Evolutionary conservation across 2,797 vertebrate genomes (phyloP).

Genomic region (Chrosomus eos): DNA sequence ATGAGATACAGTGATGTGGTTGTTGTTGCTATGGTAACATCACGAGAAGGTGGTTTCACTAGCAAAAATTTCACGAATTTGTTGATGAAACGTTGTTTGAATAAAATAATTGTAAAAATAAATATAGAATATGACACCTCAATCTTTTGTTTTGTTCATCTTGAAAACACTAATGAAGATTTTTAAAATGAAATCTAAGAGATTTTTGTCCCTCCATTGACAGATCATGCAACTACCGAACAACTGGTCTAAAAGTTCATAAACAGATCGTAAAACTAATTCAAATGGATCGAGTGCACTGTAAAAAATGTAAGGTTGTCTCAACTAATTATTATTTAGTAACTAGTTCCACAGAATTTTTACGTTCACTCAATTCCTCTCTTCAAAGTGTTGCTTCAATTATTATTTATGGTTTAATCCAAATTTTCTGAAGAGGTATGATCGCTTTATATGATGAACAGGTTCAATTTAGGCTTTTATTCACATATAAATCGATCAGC

Average conservation of each 20-base stretch:
- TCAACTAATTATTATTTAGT: no score
- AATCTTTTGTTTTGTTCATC: background rate
- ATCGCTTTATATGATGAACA: background rate
- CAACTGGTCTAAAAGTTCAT: no score
- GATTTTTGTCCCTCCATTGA: background rate
- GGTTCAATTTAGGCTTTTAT: background rate
- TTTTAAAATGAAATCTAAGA: background rate
- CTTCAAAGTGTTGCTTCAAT: no score
- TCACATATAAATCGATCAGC: no score
- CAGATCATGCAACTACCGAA: background rate
- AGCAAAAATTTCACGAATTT: background rate
- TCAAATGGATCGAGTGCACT: background rate
- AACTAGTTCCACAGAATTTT: no score
- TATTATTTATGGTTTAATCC: no score
- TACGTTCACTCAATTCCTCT: no score
- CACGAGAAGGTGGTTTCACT: background rate
- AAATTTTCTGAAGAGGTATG: background rate
- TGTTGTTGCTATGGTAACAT: slow-evolving; percentile 3
- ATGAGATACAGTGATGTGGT: background rate
- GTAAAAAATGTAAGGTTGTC: no score
- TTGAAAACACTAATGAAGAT: background rate
- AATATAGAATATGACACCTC: background rate
- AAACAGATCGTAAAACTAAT: background rate
- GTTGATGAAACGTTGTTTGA: background rate
- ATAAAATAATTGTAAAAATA: no score